Conservation (phyloP, 1,140 invertebrate species). For the Carcinoscorpius rotundicauda region DNA sequence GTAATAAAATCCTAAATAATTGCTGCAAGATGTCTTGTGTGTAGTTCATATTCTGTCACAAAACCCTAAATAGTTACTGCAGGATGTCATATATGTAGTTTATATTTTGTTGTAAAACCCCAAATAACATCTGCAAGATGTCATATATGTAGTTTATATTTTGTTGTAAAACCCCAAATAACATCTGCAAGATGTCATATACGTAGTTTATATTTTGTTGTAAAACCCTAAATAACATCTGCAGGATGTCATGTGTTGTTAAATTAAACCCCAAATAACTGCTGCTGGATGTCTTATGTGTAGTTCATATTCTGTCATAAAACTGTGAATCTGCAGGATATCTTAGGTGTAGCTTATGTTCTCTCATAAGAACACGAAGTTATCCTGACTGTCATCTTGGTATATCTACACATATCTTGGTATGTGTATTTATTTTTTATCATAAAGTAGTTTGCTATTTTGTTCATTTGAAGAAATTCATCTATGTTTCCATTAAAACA, state of each 20-base stretch:
- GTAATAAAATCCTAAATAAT: no score
- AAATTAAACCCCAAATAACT: no score
- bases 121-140: no score
- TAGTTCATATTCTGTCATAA: no score
- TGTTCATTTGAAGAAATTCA: conserved; percentile 6
- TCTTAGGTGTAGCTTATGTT: no score
- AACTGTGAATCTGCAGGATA: no score
- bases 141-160: not conserved
- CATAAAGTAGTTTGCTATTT: not conserved
- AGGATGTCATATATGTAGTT: not conserved
- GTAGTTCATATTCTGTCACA: not conserved
- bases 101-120: not conserved
- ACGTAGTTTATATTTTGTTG: not conserved
- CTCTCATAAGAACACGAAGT: no score
- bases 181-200: not conserved
- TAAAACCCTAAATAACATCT: not conserved
- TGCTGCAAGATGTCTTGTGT: no score
- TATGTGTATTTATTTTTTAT: conserved; percentile 2
- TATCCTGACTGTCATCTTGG: no score
- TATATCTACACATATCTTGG: no score
- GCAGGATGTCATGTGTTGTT: no score
- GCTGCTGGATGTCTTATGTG: no score
- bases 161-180: not conserved
- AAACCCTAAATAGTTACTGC: not conserved
- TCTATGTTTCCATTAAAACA: conserved; percentile 5